Percentiles rank a stretch among this genome's conserved stretches.
phyloP scores from a whole-genome alignment of 2,113 vertebrate genomes.

The Hippocampus guttulatus region DNA sequence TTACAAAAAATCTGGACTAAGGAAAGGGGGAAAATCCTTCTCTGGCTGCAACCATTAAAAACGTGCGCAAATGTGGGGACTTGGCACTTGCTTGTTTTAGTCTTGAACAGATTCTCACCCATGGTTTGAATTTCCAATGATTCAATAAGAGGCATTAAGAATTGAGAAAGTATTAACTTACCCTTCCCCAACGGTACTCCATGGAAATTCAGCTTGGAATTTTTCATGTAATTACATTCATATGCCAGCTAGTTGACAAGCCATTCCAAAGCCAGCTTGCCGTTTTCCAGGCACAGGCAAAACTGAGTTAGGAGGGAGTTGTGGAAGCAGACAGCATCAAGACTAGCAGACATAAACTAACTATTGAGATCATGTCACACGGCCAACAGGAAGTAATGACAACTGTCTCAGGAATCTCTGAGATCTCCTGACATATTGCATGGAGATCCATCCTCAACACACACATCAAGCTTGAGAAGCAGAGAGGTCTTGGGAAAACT shows the following conservation, averaged over 20 bases:
- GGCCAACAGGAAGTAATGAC: slow-evolving; percentile 46
- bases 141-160: not conserved
- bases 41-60: no score
- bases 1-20: no score
- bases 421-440: slow-evolving; percentile 1
- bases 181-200: slow-evolving; percentile 15
- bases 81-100: no score
- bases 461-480: not conserved
- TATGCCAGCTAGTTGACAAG: slow-evolving; percentile 1
- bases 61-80: not conserved
- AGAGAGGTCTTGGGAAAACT: not conserved
- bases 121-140: not conserved
- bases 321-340: no score
- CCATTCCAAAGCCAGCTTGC: not conserved
- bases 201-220: not conserved
- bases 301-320: not conserved
- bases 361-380: slow-evolving; percentile 20
- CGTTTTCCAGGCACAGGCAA: not conserved
- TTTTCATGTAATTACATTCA: slow-evolving; percentile 11
- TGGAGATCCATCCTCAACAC: slow-evolving; percentile 4
- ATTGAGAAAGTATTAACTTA: slow-evolving; percentile 20
- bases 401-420: slow-evolving; percentile 40
- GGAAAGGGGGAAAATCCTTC: no score
- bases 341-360: slow-evolving; percentile 28
- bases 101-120: not conserved